Base-by-base conservation (phyloP, 1,140 invertebrate species). In the Atta texana region DNA sequence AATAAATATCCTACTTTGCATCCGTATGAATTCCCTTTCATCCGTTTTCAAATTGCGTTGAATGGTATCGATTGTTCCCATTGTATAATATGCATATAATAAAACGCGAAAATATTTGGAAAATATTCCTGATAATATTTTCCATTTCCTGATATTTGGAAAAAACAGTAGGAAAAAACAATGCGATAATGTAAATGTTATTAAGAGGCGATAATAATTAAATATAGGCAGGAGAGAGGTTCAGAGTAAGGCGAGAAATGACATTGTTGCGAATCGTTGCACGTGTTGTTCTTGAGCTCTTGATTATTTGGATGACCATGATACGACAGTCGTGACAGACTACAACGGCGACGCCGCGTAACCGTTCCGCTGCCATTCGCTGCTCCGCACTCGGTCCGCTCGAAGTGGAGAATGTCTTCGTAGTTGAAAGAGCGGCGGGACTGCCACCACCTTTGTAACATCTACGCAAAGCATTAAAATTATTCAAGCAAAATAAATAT, bases 291-390 rank as follows among this genome's bases (percentile, higher is more conserved):
- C 97, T 96, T 10, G 97, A 98, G 18, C 97, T 97, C 94, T 98
- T 97, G 91, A 99, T 98, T 92, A 99, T 98, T 95, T 99, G 98
- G 87, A 98, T 96, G 51, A 99, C 97, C 97, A 99, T 98, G 10
- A 97, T 97, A 93, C 98, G 98, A 95, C 98, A 99, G 95, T 99
- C 98, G 92, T 98, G 97, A 94, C 98, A 99, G 24, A 99, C 98
- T 51, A 97, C 97, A 96, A 98, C 98, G 90, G 98, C 96, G 55
- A 98, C 96, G 66, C 98, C 98, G 88, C 97, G 96, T 82, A 97
- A 93, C 74, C 96, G 96, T 92, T 98, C 96, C 78, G 96, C 95
- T 61, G 92, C 93, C 63, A 93, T 82, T 68, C 93, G 89, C 74
- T 94, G 94, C 51, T 94, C 93, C 8, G 91, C 75, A 55, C 78